phyloP scores from a whole-genome alignment of 2,797 vertebrate species.

The Jordanella pulchra region DNA sequence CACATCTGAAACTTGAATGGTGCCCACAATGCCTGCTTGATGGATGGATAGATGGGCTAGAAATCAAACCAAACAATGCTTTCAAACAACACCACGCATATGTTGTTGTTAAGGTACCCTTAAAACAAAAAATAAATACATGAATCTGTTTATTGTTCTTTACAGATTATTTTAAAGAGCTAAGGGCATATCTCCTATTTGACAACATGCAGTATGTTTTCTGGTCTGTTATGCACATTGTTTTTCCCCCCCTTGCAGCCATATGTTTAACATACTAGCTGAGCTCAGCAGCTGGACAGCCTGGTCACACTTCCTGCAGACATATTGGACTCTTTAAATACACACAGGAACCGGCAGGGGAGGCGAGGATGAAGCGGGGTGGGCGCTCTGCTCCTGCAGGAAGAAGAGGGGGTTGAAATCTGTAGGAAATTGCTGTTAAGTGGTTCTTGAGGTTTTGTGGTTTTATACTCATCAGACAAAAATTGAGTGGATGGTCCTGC shows the following conservation, averaged over 20 bases:
- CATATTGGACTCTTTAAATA: slow-evolving; percentile 45
- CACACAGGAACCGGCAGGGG: slow-evolving; percentile 43
- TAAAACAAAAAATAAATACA: slow-evolving; percentile 1
- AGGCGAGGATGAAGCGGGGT: slow-evolving; percentile 10
- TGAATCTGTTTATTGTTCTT: background rate
- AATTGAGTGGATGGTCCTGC: slow-evolving; percentile 55
- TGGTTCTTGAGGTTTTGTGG: slow-evolving; percentile 79
- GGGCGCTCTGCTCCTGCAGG: slow-evolving; percentile 52
- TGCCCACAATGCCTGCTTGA: slow-evolving; percentile 33
- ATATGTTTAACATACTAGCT: slow-evolving; percentile 61
- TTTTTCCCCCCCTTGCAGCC: slow-evolving; percentile 34
- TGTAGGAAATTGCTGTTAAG: slow-evolving; percentile 79
- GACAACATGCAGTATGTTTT: slow-evolving; percentile 4
- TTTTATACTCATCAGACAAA: slow-evolving; percentile 72
- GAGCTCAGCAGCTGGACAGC: slow-evolving; percentile 56
- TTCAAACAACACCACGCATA: slow-evolving; percentile 5
- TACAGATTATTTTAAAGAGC: background rate
- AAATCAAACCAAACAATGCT: slow-evolving; percentile 5
- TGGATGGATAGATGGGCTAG: slow-evolving; percentile 18
- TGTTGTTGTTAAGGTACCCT: slow-evolving; percentile 1
- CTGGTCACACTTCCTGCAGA: slow-evolving; percentile 59
- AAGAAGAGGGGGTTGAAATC: slow-evolving; percentile 61
- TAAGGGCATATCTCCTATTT: slow-evolving; percentile 1
- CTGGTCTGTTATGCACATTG: slow-evolving; percentile 1
- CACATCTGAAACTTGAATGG: slow-evolving; percentile 17